Percentiles rank a stretch among this genome's conserved stretches.
These are phyloP conservation scores for Sclerodermus sp. DNA, from an alignment of 2,888 invertebrate species.

Conservation along the genomic window DNA sequence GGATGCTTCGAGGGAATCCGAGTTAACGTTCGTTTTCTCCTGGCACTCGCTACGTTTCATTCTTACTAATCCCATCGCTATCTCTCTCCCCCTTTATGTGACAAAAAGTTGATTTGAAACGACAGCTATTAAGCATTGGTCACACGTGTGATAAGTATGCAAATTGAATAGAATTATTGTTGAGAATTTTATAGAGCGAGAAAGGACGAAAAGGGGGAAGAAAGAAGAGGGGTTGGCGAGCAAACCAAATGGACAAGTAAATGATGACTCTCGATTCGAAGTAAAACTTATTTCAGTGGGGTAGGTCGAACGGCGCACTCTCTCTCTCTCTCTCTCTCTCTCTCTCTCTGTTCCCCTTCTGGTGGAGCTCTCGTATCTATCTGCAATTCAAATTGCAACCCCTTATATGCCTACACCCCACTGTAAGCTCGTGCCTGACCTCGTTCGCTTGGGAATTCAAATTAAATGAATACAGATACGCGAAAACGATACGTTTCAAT, in stretches of 20 bases:
- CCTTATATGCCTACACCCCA: slow-evolving; percentile 38
- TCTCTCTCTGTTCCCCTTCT: too few species aligned
- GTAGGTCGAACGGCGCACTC: slow-evolving; percentile 9
- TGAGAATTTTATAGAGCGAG: slow-evolving; percentile 20
- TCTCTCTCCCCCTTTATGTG: too few species aligned
- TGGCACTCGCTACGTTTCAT: background rate
- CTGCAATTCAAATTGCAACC: slow-evolving; percentile 49
- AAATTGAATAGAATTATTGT: slow-evolving; percentile 48
- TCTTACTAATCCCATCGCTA: too few species aligned
- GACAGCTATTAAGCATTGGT: slow-evolving; percentile 34
- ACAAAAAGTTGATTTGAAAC: too few species aligned
- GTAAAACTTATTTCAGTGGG: slow-evolving; percentile 42
- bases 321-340: too few species aligned
- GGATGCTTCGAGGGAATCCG: slow-evolving; percentile 5
- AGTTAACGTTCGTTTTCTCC: slow-evolving; percentile 18
- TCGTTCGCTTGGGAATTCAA: slow-evolving; percentile 26
- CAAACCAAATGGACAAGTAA: slow-evolving; percentile 21
- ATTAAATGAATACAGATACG: slow-evolving; percentile 41
- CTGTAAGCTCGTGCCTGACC: slow-evolving; percentile 25
- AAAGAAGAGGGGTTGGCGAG: background rate
- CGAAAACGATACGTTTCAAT: slow-evolving; percentile 34
- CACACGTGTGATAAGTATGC: slow-evolving; percentile 37
- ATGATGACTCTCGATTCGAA: slow-evolving; percentile 39
- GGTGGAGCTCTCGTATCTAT: slow-evolving; percentile 29
- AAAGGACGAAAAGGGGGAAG: slow-evolving; percentile 3